Conservation (phyloP, 2,888 invertebrate genomes). For the Choristoneura rosaceana region DNA sequence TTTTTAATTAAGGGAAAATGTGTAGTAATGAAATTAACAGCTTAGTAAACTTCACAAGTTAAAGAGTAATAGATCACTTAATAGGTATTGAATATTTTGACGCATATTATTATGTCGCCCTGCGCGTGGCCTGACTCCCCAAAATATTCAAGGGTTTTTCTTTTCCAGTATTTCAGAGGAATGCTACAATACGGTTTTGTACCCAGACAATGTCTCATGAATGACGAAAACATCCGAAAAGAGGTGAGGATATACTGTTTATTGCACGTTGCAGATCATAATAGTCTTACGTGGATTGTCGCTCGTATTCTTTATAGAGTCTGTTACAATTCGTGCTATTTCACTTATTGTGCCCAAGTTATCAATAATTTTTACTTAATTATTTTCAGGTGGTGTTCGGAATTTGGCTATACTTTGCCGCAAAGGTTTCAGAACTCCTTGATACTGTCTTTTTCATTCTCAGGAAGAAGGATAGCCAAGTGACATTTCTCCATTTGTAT, state of each 20-base stretch:
- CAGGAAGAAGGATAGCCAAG: conserved; percentile 91
- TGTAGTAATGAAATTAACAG: too few relatives aligned
- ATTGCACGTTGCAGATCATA: too few relatives aligned
- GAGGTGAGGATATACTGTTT: conserved; percentile 12
- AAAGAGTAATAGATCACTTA: too few relatives aligned
- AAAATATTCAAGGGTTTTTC: neutral
- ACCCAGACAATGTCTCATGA: conserved; percentile 28
- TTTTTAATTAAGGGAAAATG: too few relatives aligned
- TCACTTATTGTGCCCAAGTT: too few relatives aligned
- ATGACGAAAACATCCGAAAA: conserved; percentile 15
- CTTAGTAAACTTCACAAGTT: too few relatives aligned
- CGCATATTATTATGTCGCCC: too few relatives aligned
- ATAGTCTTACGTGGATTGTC: neutral
- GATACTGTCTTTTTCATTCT: conserved; percentile 95
- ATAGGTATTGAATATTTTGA: too few relatives aligned
- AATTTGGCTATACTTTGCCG: conserved; percentile 89
- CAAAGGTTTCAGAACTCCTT: conserved; percentile 90
- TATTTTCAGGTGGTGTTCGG: conserved; percentile 74
- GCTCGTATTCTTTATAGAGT: neutral
- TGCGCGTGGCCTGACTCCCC: too few relatives aligned
- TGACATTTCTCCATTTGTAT: conserved; percentile 95
- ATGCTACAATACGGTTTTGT: conserved; percentile 26
- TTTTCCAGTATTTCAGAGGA: conserved; percentile 31
- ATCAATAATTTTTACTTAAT: conserved; percentile 45
- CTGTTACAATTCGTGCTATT: neutral